Conservation (phyloP, 2,797 vertebrate genomes). For the Leptoclinus maculatus region DNA sequence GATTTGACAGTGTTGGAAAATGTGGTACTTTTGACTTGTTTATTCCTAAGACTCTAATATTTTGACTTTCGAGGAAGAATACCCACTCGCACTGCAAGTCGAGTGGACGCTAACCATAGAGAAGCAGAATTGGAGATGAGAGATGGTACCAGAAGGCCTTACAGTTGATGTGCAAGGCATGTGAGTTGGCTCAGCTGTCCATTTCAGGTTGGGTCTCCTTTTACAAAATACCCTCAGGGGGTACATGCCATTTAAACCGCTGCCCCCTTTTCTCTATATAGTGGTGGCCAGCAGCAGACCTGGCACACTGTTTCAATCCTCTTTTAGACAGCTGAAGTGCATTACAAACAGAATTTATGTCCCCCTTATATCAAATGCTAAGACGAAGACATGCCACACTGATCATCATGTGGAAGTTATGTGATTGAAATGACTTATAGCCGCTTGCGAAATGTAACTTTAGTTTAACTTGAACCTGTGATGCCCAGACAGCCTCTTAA, state of each 20-base stretch:
- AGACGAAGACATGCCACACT: constrained; percentile 20
- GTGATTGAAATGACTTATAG: constrained; percentile 54
- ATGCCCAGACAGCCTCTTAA: neutral
- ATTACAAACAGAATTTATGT: constrained; percentile 64
- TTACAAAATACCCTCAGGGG: constrained; percentile 67
- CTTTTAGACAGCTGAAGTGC: constrained; percentile 44
- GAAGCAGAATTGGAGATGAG: constrained; percentile 40
- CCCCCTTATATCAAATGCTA: neutral
- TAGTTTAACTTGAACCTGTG: constrained; percentile 21
- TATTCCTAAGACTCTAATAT: constrained; percentile 2
- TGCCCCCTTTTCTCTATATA: constrained; percentile 33
- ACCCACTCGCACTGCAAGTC: neutral
- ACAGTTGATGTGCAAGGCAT: constrained; percentile 45
- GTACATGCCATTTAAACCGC: constrained; percentile 43
- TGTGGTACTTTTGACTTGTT: constrained; percentile 17
- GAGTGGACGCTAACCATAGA: constrained; percentile 11
- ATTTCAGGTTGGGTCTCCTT: constrained; percentile 65
- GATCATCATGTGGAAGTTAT: constrained; percentile 42
- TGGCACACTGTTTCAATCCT: constrained; percentile 44
- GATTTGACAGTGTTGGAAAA: constrained; percentile 32
- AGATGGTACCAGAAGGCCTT: constrained; percentile 25
- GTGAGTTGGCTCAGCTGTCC: constrained; percentile 68
- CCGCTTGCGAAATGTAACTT: constrained; percentile 7
- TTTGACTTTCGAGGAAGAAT: constrained; percentile 19
- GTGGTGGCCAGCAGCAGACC: constrained; percentile 42